phyloP scores from a whole-genome alignment of 2,113 vertebrate species.

The Pteronura brasiliensis region DNA sequence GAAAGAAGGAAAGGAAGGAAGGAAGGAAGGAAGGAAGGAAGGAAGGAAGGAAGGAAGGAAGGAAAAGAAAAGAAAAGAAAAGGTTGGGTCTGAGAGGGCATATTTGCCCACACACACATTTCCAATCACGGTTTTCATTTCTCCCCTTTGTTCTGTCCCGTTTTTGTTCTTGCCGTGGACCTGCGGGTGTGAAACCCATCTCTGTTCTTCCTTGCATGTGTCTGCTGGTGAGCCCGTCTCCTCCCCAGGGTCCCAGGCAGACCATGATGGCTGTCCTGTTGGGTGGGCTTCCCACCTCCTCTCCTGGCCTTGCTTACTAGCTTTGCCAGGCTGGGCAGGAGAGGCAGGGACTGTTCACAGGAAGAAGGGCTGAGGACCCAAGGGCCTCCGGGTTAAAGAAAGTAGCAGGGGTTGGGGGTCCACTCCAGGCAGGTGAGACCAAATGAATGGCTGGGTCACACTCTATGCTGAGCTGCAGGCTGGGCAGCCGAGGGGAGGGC shows the following conservation, averaged over 20 bases:
- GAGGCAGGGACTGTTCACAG: not conserved
- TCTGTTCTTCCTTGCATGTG: not conserved
- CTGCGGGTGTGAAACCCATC: not conserved
- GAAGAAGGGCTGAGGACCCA: not conserved
- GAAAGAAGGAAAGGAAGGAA: too few relatives aligned
- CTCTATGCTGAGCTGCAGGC: not conserved
- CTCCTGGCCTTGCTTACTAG: not conserved
- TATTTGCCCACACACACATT: not conserved
- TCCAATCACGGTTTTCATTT: not conserved
- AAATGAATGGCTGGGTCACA: not conserved
- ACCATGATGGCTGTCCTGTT: not conserved
- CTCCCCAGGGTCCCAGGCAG: not conserved
- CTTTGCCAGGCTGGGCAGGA: not conserved
- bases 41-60: too few relatives aligned
- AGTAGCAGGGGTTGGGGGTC: not conserved
- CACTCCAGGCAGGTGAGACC: not conserved
- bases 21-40: too few relatives aligned
- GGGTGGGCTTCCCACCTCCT: too few relatives aligned
- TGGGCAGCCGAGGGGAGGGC: not conserved
- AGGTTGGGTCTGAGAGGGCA: not conserved
- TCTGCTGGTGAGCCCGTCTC: not conserved
- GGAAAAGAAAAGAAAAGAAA: accelerated
- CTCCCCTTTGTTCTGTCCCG: too few relatives aligned
- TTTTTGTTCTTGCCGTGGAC: not conserved
- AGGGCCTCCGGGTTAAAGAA: not conserved